Evolutionary conservation across 2,797 vertebrate species (phyloP), one percentile per base, ranked within the genome.

Genomic region (Sebastes elongatus): DNA sequence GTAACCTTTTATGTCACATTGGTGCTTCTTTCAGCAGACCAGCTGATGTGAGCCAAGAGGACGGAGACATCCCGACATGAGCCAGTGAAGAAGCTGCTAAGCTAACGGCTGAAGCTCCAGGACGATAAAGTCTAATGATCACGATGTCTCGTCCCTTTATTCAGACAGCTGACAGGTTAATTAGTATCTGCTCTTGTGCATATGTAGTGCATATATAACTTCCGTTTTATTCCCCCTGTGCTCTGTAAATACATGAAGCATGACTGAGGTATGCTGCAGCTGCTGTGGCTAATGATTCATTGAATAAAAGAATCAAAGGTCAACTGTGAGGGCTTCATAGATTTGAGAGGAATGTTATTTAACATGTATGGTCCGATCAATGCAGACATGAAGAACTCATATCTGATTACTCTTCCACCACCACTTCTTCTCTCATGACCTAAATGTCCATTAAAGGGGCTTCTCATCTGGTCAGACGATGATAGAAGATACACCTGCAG

Each of bases 251-350:
- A 84, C 64, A 77, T 52, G 18, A 62, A 23, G 46, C 64, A 69
- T 35, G 42, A 32, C 9, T 28, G 49, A 65, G 53, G 74, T 70
- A 52, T 63, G 66, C 27, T 22, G 42, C 18, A 35, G 28, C 63
- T 70, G 78, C 46, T 53, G 16, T 53, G 38, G 71, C 55, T 83
- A 84, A 89, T 81, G 59, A 89, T 89, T 82, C 18, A 76, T 10
- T 25, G 20, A 22, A 23, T 60, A 62, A 76, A 20, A 23, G 30
- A 13, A n/a, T 52, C 46, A 20, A 7, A 72, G 25, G 38, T 52
- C 23, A 73, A 27, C 28, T 57, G 32, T 38, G 69, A 61, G n/a
- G 8, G 53, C 32, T 64, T 35, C 38, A 64, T 14, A 32, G 57
- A 49, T 71, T 38, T 63, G 5, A 64, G 13, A 70, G 59, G 52